Evolutionary conservation across 37 sponge, comb jelly and placozoan genomes (phyloP), one percentile per base, ranked within the genome.

Genomic region (Geodia barretti): DNA sequence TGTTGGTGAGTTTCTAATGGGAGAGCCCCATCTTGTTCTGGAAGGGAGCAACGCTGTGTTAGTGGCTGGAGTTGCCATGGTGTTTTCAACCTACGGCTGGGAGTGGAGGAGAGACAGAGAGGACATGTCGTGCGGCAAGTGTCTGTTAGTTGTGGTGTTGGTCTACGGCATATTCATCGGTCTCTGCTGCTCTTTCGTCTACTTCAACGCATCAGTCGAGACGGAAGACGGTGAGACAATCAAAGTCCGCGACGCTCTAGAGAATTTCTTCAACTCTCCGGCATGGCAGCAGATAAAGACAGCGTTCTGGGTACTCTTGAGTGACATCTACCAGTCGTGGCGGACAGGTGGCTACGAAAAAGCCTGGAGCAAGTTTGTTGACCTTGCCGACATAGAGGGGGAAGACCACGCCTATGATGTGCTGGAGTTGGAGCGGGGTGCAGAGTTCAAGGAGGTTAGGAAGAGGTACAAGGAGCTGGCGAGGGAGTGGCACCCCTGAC

Each of bases 401-500:
- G 82, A 91, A 54, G 75, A 83, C 19, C 79, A 79, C 24, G 81
- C 95, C 3, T 39, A 79, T 39, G 36, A 7, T 20, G 76, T 80
- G 0, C 67, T 94, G 32, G 91, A 79, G 26, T 64, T 94, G 39
- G 26, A 75, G 31, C 24, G 71, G 34, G 76, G 64, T 11, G 83
- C 88, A 38, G 76, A 91, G 2, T 40, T 77, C 28, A 75, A 76
- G 24, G 87, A 93, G 38, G 64, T 96, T 31, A 87, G 78, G 65
- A 62, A 33, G 17, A 28, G 80, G 33, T 96, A 93, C 70, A 60
- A 79, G 7, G 68, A 78, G 42, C 58, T 90, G 35, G 89, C 81
- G 14, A 76, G 67, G 64, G 39, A 80, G 47, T 96, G 88, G 93
- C 97, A 96, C 68, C 97, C n/a, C 97, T 7, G 97, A 96, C 60